These are phyloP conservation scores for Eunapius fragilis DNA, from an alignment of 37 sponge, comb jelly and placozoan genomes.

Conservation along the genomic window DNA sequence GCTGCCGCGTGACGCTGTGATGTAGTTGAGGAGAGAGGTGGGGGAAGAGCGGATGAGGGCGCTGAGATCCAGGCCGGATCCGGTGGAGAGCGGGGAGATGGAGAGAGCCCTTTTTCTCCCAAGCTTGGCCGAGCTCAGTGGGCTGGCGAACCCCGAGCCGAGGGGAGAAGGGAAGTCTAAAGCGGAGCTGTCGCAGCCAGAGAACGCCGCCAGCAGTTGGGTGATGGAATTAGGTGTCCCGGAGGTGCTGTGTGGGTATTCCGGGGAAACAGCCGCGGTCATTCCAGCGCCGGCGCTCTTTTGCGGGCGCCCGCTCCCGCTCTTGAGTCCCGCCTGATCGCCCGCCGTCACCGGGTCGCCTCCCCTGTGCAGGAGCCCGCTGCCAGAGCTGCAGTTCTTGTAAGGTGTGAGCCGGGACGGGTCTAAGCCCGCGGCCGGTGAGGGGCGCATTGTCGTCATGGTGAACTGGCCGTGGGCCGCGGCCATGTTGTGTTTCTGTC, in stretches of 20 bases:
- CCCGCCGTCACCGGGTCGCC: neutral
- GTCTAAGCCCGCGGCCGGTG: neutral
- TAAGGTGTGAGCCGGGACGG: neutral
- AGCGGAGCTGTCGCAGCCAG: constrained; percentile 32
- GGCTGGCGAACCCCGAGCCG: constrained; percentile 66
- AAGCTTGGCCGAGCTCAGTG: constrained; percentile 41
- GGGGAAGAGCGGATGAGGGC: constrained; percentile 70
- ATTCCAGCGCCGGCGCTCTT: neutral
- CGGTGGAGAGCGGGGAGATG: constrained; percentile 82
- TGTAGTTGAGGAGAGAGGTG: constrained; percentile 65
- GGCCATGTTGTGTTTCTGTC: neutral
- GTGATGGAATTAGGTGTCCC: constrained; percentile 43
- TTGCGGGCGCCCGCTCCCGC: neutral
- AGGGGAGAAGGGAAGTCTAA: constrained; percentile 36
- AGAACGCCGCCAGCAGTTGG: constrained; percentile 34
- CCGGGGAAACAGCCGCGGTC: constrained; percentile 13
- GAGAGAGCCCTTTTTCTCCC: constrained; percentile 74
- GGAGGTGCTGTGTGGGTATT: constrained; percentile 29
- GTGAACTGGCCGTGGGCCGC: neutral
- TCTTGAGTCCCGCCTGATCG: constrained; percentile 6
- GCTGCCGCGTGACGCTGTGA: constrained; percentile 50
- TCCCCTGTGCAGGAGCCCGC: neutral
- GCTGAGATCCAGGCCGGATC: constrained; percentile 64
- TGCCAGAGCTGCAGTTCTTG: neutral
- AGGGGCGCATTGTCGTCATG: neutral